Base-by-base conservation (phyloP, 2,113 vertebrate species). In the Elachura formosa region DNA sequence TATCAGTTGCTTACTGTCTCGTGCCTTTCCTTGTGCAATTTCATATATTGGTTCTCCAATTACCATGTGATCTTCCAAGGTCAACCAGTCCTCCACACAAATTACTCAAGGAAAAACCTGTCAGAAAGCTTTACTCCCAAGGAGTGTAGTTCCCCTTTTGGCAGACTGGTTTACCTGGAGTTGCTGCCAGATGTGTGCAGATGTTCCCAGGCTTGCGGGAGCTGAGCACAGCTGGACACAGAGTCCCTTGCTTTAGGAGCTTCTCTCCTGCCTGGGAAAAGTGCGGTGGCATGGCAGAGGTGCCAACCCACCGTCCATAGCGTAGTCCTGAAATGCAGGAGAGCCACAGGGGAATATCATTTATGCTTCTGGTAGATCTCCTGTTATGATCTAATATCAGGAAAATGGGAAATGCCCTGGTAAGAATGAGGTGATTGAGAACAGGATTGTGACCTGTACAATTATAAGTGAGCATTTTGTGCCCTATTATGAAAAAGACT, bases 161-260 rank as follows among this genome's bases (percentile, higher is more conserved):
- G 22, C 23, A 45, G 22, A 9, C 52, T 33, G 36, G 12, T 7
- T 55, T 40, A 5, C 11, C 52, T 66, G 33, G 11, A 34, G 12
- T 2, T 74, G 21, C 54, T 58, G 22, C 22, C 34, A 84, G 33
- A 24, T 4, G 6, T 14, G 54, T 38, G 34, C 33, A 69, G 58
- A 23, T 54, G 26, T 52, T 80, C 45, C 17, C 1, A 6, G 28
- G 29, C 54, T 29, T 4, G 1, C 1, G 1, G 45, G 4, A 16
- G 2, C 28, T 49, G 43, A 31, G 28, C 41, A 25, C 11, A 49
- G 71, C 74, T 80, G 55, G 64, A 5, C 2, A 0, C 1, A 4
- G 14, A 23, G 7, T 28, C 20, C 21, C 43, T 82, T 6, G 10
- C 12, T 72, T 18, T 19, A 3, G 75, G 24, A 59, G 9, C 33